Base-by-base conservation (phyloP, 2,888 invertebrate genomes). In the Dolomedes plantarius region DNA sequence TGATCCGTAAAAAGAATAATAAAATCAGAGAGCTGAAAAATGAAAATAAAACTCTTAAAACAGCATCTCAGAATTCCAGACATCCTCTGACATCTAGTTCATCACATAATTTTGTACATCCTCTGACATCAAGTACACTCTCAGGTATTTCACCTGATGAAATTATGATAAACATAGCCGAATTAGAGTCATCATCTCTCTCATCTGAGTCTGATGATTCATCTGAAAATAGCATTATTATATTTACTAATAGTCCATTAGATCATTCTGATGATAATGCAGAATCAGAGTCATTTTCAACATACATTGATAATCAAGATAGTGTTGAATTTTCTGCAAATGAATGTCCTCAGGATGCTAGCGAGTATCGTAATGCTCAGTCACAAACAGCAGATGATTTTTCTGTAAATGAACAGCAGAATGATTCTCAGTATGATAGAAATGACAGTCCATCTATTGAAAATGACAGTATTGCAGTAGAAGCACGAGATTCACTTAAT, bases 31-130 rank as follows among this genome's bases (percentile, higher is more conserved):
- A 83, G 19, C 73, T 83, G 3, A 27, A 77, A 41, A 23, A 23
- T 29, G 82, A 82, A 71, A 41, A 71, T 31, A 71, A 71, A 71
- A 41, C 23, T 36, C 9, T 77, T 5, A 77, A 67, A 50, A 56
- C 36, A 6, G 56, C 29, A 27, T 16, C n/a, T 16, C 13, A 23
- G 13, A 50, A 29, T 27, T 13, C 5, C 41, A 19, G 29, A 5
- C 5, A 41, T 39, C 73, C 28, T 71, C 16, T 9, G 9, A 36
- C 36, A n/a, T 41, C 75, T 27, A 73, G 19, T 7, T 11, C 27
- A 16, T n/a, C n/a, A 19, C 13, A 19, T 16, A 29, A 27, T n/a
- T 13, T 1, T 50, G 23, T 28, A 9, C 9, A 41, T 62, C 72
- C 39, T 39, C 36, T 36, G 11, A 11, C 5, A 7, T 28, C 81